Base-by-base conservation (phyloP, 2,888 invertebrate species). In the Drosophila subquinaria region DNA sequence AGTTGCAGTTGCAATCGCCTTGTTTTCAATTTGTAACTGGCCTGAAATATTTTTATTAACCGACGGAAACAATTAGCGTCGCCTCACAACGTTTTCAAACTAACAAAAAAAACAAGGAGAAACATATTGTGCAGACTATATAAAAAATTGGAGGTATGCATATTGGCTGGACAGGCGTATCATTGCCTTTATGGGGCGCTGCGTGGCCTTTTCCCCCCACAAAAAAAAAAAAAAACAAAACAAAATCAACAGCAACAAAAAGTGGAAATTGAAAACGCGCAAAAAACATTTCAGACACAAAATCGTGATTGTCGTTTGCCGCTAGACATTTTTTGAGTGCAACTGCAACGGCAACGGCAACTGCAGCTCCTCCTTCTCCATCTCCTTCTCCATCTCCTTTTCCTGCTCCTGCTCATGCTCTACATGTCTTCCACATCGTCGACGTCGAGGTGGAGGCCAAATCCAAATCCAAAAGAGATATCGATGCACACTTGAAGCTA, bases 61-160 rank as follows among this genome's bases (percentile, higher is more conserved):
- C 88, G 90, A 90, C 90, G 90, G 90, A 90, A 90, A 89, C 90
- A 90, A 90, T 90, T 90, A 90, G 88, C 83, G 88, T 82, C 83
- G 86, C 89, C 86, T 76, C 61, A 70, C 87, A 43, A 69, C 50
- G 56, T 65, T 62, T 62, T 55, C 50, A 30, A 60, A 48, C 42
- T 15, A 50, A 35, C 20, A 65, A 48, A 15, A 15, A 53, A 61
- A 66, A 53, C 40, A 35, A 47, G 42, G 33, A 20, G 43, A 55
- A 64, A 66, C 64, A 69, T 61, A 53, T 35, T 51, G 64, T 61
- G 55, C 27, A 70, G 56, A 42, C 27, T 50, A 55, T 62, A 62
- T 55, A 68, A 38, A 61, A 76, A 76, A 67, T 77, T 45, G 62
- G n/a, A 51, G 63, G 72, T 60, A 77, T 73, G 78, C 69, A 69